Base-by-base conservation (phyloP, 2,113 vertebrate genomes). In the Syngnathoides biaculeatus region DNA sequence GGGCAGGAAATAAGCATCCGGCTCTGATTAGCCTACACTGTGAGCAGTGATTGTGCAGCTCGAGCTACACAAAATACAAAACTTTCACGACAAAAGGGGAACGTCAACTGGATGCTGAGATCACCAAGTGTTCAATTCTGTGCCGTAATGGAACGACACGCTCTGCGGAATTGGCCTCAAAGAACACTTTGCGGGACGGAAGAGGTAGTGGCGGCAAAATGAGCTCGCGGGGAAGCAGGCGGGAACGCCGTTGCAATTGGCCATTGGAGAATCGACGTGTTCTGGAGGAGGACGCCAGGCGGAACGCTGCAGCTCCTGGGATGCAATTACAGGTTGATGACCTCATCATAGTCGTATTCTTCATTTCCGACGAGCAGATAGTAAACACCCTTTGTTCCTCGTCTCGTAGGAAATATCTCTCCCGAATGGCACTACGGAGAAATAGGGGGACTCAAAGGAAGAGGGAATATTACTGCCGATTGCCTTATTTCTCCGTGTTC, bases 11-110 rank as follows among this genome's bases (percentile, higher is more conserved):
- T 87, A 84, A 84, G 80, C 42, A 80, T 77, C 62, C 61, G 40
- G 52, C 81, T 74, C 84, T 84, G 82, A 89, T 89, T 86, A 73
- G 80, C 70, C 78, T 71, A 82, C 85, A 84, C 83, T 84, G 83
- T 72, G 58, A 56, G 72, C n/a, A 60, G 59, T 79, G 77, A 86
- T 85, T 86, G 71, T 73, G 75, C 69, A 77, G 71, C 64, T 59
- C 47, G n/a, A 67, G 73, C 56, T 72, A 24, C 22, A 24, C 6
- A 17, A 14, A 57, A 57, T 2, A 57, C 55, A 15, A 27, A 57
- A 2, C 11, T 57, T 57, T 30, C 55, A 17, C 13, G 55, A 65
- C 79, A 26, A n/a, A n/a, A 64, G 45, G 69, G 62, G 64, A 71
- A 45, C 19, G 58, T n/a, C 27, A 38, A 68, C 15, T 12, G 26